Base-by-base conservation (phyloP, 2,113 vertebrate genomes). In the Ctenomys sociabilis region DNA sequence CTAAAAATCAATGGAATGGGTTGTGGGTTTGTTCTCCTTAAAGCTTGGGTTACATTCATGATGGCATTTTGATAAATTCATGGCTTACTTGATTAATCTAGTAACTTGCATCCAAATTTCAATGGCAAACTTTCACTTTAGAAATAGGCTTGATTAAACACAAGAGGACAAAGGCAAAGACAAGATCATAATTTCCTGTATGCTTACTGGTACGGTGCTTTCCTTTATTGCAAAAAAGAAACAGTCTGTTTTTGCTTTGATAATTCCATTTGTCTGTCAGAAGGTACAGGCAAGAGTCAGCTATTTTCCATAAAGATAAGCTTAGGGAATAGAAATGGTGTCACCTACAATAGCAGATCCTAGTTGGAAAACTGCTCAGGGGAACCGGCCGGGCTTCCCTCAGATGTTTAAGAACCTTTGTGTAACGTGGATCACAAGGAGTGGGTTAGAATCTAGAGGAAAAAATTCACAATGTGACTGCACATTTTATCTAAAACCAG, bases 281-380 rank as follows among this genome's bases (percentile, higher is more conserved):
- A 94, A 64, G 64, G 54, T 88, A 90, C 81, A 40, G 95, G 91
- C 78, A 92, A 73, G n/a, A 96, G 75, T 66, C 92, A 75, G 90
- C 91, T 98, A 93, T 96, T 94, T 97, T 83, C 92, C 19, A 3
- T 78, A 95, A 93, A 87, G 91, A 43, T 92, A 95, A 95, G 45
- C 77, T 94, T 37, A 21, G 86, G 85, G 98, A 98, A 91, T 63
- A 61, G 75, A 73, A 52, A 8, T 80, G 64, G 83, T 94, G 88
- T 83, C 83, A 19, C 93, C 94, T 95, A 88, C 45, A 83, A 90
- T 37, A 84, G 92, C 89, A 96, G 90, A 95, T 95, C 80, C 89
- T 93, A 57, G 45, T 84, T 95, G 97, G 85, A 21, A 80, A 88
- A 21, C 35, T 57, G 17, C 28, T 90, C 14, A 7, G 37, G 5